phyloP scores from a whole-genome alignment of 2,113 vertebrate species.

The Ciconia stormi region DNA sequence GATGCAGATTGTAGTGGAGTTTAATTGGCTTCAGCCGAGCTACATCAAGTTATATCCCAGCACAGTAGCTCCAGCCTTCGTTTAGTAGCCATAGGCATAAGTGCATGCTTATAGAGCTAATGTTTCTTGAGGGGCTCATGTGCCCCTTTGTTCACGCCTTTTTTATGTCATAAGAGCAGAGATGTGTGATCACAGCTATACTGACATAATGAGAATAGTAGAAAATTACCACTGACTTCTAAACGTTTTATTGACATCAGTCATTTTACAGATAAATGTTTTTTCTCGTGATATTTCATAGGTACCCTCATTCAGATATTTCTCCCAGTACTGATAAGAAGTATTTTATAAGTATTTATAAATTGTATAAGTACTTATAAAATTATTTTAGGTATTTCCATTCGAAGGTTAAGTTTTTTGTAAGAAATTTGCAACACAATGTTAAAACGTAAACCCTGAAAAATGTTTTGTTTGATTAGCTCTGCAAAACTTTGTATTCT shows the following conservation, averaged over 20 bases:
- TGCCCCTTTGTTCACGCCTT: neutral
- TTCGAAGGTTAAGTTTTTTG: neutral
- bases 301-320: neutral
- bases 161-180: neutral
- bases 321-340: neutral
- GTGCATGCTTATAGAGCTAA: neutral
- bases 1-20: neutral
- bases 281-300: neutral
- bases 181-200: neutral
- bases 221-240: neutral
- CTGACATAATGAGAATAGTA: neutral
- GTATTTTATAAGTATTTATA: too few species aligned
- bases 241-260: neutral
- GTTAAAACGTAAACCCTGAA: neutral
- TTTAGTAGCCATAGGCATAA: neutral
- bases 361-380: neutral
- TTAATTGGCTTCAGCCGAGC: neutral
- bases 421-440: neutral
- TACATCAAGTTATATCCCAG: neutral
- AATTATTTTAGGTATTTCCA: neutral
- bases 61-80: neutral
- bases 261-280: neutral
- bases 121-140: neutral
- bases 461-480: neutral
- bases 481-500: neutral